A percentile compares a stretch with the other conserved stretches of the same genome.
These are phyloP conservation scores for Lasioglossum calceatum DNA, from an alignment of 2,888 invertebrate species.

Conservation along the genomic window DNA sequence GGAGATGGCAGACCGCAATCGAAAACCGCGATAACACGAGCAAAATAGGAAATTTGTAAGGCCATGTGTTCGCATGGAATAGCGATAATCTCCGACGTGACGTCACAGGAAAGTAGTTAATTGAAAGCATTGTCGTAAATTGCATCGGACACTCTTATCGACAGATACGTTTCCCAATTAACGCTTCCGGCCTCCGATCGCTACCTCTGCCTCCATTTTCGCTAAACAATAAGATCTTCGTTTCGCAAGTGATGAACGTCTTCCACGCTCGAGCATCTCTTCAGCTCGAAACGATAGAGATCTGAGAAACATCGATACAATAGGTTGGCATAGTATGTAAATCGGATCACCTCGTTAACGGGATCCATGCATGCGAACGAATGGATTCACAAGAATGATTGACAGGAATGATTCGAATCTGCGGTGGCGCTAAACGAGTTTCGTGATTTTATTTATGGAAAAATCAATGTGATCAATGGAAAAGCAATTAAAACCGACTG, in stretches of 20 bases:
- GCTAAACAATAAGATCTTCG: not conserved
- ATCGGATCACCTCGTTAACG: not conserved
- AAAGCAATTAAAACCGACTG: not conserved
- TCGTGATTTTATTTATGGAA: not conserved
- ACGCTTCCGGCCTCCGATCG: not conserved
- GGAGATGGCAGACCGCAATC: not conserved
- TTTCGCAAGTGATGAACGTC: not conserved
- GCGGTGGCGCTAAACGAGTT: not conserved
- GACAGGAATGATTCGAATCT: not conserved
- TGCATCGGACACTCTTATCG: not conserved
- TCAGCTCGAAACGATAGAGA: not conserved
- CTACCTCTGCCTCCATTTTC: not conserved
- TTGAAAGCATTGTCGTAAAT: not conserved
- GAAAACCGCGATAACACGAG: not conserved
- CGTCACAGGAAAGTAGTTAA: constrained; percentile 21
- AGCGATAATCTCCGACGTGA: not conserved
- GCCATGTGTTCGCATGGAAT: not conserved
- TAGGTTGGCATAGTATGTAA: not conserved
- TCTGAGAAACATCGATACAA: not conserved
- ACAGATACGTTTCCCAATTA: not conserved
- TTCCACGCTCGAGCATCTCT: not conserved
- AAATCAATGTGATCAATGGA: not conserved
- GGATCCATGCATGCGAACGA: not conserved
- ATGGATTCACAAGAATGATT: not conserved
- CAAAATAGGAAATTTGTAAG: not conserved